phyloP scores from a whole-genome alignment of 2,888 invertebrate species.

The Drosophila paranaensis region DNA sequence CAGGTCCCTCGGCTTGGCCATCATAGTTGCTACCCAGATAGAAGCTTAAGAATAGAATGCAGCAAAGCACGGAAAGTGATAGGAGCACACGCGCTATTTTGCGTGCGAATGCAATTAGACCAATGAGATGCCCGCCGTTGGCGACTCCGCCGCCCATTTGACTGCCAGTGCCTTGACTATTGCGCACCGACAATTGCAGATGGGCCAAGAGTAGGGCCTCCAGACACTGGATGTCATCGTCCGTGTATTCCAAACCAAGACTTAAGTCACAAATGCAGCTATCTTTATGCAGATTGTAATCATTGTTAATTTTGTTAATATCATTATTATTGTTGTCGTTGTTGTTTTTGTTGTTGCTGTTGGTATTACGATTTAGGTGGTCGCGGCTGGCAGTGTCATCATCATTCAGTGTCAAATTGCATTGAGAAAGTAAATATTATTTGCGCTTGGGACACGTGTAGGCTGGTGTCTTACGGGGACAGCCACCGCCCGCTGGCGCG shows the following conservation, averaged over 20 bases:
- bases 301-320: conserved; percentile 29
- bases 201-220: conserved; percentile 61
- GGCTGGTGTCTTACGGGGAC: conserved; percentile 21
- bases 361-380: conserved; percentile 27
- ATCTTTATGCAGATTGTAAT: conserved; percentile 29
- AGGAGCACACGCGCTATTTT: conserved; percentile 80
- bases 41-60: conserved; percentile 77
- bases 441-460: conserved; percentile 53
- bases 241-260: conserved; percentile 36
- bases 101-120: conserved; percentile 81
- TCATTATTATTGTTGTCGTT: conserved; percentile 9
- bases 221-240: conserved; percentile 49
- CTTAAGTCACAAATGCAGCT: conserved; percentile 59
- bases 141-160: conserved; percentile 71
- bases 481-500: neutral
- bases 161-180: conserved; percentile 8
- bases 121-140: conserved; percentile 78
- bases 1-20: conserved; percentile 1
- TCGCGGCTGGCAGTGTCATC: conserved; percentile 61
- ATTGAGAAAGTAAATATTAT: conserved; percentile 82
- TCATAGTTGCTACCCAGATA: conserved; percentile 66
- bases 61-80: conserved; percentile 74
- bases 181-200: conserved; percentile 46
- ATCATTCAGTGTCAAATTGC: conserved; percentile 80
- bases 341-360: neutral